Evolutionary conservation across 53 echinoderm and acorn worm genomes (phyloP), one percentile per base, ranked within the genome.

Genomic region (Holothuria scabra): DNA sequence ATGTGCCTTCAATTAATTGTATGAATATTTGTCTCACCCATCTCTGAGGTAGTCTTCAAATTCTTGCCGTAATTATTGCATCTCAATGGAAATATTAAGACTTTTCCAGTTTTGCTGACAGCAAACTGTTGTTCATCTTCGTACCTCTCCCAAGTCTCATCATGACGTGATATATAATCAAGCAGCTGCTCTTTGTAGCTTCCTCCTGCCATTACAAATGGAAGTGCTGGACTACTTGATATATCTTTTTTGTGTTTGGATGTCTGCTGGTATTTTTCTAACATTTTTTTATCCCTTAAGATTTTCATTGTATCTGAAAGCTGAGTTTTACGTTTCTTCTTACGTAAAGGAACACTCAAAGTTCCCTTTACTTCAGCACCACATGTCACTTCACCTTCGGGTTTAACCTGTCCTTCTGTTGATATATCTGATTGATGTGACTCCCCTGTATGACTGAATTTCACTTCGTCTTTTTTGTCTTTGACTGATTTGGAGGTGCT

Each of bases 81-180:
- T 25, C 38, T 76, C 88, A 81, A 66, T 29, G 88, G 88, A 64
- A 88, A 88, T 75, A 88, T 56, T 34, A 88, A 56, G 71, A 88
- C 76, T 34, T 68, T 83, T 24, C 88, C 88, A 59, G 66, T 76
- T 66, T 88, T 75, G 60, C 88, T 88, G 84, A 88, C 59, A 57
- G 84, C 83, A 41, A 84, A 41, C 12, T 76, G 64, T 6, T 76
- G 63, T 21, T 66, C 78, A 22, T 71, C 60, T 38, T 46, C 37
- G 20, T 28, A 72, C 24, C 22, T 30, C 58, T 78, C 78, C 56
- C 28, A 78, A 4, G 78, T 78, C 32, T 78, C 78, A 29, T 78
- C 78, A 25, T 78, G 78, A 1, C 78, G 56, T 26, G 78, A 56
- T 56, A 78, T 78, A 31, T 78, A 78, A 24, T 78, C 78, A 28